phyloP scores from a whole-genome alignment of 2,797 vertebrate species.

The Oophaga sylvatica region DNA sequence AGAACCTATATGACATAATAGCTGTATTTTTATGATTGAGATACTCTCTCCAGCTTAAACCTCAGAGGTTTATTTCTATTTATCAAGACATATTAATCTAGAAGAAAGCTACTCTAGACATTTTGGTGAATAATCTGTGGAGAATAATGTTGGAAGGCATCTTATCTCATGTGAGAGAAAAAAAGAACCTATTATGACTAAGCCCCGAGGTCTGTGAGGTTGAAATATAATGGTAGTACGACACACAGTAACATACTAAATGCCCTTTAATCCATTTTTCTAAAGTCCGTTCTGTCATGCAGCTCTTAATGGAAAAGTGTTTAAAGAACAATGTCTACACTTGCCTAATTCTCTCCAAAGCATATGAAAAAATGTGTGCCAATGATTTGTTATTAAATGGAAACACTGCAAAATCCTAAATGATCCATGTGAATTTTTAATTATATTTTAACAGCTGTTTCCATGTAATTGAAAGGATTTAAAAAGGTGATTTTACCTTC shows the following conservation, averaged over 20 bases:
- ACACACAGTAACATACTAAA: constrained; percentile 1
- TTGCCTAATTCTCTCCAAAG: constrained; percentile 68
- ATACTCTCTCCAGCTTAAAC: background rate
- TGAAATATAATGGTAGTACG: constrained; percentile 15
- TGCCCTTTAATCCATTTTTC: background rate
- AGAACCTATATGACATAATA: background rate
- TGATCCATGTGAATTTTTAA: constrained; percentile 81
- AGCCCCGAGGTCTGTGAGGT: constrained; percentile 25
- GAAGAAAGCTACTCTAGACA: background rate
- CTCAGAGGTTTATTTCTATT: constrained; percentile 70
- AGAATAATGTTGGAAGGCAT: constrained; percentile 24
- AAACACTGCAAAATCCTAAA: constrained; percentile 78
- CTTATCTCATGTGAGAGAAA: constrained; percentile 29
- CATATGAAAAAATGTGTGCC: constrained; percentile 72
- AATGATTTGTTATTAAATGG: constrained; percentile 78
- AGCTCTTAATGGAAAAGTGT: background rate
- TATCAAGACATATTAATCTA: constrained; percentile 42
- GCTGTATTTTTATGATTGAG: background rate
- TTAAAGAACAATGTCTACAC: constrained; percentile 66
- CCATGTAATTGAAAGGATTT: constrained; percentile 77
- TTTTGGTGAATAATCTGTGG: constrained; percentile 8
- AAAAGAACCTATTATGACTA: constrained; percentile 1
- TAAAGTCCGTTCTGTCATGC: background rate
- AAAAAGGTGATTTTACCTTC: constrained; percentile 77
- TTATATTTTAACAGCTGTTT: constrained; percentile 82